These are phyloP conservation scores for Cenopis cana DNA, from an alignment of 2,888 invertebrate species.

Conservation along the genomic window DNA sequence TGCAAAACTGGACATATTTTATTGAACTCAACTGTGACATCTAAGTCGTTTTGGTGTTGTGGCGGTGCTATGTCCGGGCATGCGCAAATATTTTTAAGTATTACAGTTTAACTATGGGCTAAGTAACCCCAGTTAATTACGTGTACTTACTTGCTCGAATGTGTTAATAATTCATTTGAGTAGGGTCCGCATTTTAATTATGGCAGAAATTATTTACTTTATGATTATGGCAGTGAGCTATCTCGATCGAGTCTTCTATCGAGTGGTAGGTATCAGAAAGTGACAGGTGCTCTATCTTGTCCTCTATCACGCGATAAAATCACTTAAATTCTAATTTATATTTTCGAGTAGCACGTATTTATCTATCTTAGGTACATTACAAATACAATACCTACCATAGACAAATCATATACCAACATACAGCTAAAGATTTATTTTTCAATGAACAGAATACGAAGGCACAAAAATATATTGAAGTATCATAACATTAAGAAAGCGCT, in stretches of 20 bases:
- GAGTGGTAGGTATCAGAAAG: too few relatives aligned
- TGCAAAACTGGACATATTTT: too few relatives aligned
- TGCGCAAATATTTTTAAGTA: constrained; percentile 42
- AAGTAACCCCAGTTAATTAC: constrained; percentile 2
- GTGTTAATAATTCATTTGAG: not conserved
- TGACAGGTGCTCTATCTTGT: too few relatives aligned
- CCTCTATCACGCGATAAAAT: too few relatives aligned
- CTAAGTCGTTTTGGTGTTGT: constrained; percentile 3
- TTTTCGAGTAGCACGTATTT: too few relatives aligned
- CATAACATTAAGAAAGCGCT: not conserved
- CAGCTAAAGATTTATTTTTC: not conserved
- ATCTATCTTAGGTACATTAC: too few relatives aligned
- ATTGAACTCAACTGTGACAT: too few relatives aligned
- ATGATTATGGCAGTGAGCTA: too few relatives aligned
- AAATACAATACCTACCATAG: too few relatives aligned
- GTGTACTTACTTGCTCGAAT: not conserved
- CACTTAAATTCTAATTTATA: too few relatives aligned
- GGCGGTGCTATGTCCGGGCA: constrained; percentile 30
- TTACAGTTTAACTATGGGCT: constrained; percentile 9
- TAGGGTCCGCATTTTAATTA: not conserved
- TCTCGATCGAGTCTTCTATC: too few relatives aligned
- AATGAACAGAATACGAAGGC: too few relatives aligned
- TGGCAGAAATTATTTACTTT: not conserved
- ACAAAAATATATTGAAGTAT: not conserved
- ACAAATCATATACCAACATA: not conserved